Percentiles rank a stretch among this genome's conserved stretches.
Evolutionary conservation across 2,113 vertebrate species (phyloP).

Genomic region (Bombycilla garrulus): DNA sequence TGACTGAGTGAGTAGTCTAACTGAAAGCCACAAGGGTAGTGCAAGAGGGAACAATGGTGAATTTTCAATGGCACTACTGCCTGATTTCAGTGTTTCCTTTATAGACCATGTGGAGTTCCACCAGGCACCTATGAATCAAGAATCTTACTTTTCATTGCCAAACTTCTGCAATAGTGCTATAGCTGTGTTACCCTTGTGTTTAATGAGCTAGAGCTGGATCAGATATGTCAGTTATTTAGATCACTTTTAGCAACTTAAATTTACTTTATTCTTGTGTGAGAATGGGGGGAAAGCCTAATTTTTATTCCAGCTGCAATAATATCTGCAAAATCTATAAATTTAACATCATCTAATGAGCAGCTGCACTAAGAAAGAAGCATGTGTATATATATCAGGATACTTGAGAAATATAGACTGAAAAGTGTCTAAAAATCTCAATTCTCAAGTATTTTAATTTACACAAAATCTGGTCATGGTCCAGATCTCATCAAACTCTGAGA

Average conservation of each 20-base stretch:
- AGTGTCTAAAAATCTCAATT: not conserved
- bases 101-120: not conserved
- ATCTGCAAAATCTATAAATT: not conserved
- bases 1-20: not conserved
- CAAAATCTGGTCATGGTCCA: not conserved
- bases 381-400: not conserved
- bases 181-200: not conserved
- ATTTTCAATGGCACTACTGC: not conserved
- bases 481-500: not conserved
- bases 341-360: not conserved
- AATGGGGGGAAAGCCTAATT: not conserved
- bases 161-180: not conserved
- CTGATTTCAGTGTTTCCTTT: not conserved
- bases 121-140: not conserved
- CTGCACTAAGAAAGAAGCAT: not conserved
- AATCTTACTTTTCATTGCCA: not conserved
- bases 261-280: not conserved
- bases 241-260: not conserved
- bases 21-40: not conserved
- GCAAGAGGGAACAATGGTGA: not conserved
- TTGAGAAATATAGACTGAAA: not conserved
- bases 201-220: not conserved
- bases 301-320: not conserved
- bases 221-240: not conserved
- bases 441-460: not conserved